Conservation (phyloP, 2,888 invertebrate species). For the Diplazon laetatorius region DNA sequence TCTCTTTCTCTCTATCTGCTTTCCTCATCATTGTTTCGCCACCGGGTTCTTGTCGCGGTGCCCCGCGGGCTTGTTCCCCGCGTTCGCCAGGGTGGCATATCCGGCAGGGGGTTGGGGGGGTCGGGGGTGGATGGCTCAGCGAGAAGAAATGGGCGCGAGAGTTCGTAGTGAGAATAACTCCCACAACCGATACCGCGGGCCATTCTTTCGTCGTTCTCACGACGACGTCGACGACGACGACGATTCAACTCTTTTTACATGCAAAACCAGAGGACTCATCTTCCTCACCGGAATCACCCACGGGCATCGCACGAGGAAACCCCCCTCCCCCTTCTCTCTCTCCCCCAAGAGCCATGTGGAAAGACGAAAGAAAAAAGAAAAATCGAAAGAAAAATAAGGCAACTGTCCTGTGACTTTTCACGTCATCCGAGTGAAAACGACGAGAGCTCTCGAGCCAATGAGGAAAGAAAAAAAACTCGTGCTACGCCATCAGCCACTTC, state of each 20-base stretch:
- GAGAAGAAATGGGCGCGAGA: constrained; percentile 53
- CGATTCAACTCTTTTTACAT: constrained; percentile 35
- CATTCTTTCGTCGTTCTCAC: constrained; percentile 53
- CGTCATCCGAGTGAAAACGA: constrained; percentile 48
- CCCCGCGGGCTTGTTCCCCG: constrained; percentile 58
- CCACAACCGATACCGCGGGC: constrained; percentile 57
- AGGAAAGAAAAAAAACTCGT: constrained; percentile 17
- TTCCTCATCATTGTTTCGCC: constrained; percentile 61
- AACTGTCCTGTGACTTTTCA: constrained; percentile 22
- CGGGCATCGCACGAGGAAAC: too few relatives aligned
- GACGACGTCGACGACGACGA: constrained; percentile 40
- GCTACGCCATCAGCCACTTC: constrained; percentile 38
- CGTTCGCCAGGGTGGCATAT: constrained; percentile 58
- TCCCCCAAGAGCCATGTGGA: too few relatives aligned
- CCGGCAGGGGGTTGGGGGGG: too few relatives aligned
- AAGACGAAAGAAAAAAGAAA: too few relatives aligned
- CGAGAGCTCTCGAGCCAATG: neutral
- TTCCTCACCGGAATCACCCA: constrained; percentile 54
- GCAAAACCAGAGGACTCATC: constrained; percentile 46
- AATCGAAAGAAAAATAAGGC: constrained; percentile 48
- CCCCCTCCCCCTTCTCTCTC: too few relatives aligned
- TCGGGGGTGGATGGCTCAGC: constrained; percentile 35
- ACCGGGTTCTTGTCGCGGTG: constrained; percentile 56
- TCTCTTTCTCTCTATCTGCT: constrained; percentile 39
- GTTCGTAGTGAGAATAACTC: constrained; percentile 44